Evolutionary conservation across 2,113 vertebrate species (phyloP).

Genomic region (Chamaea fasciata): DNA sequence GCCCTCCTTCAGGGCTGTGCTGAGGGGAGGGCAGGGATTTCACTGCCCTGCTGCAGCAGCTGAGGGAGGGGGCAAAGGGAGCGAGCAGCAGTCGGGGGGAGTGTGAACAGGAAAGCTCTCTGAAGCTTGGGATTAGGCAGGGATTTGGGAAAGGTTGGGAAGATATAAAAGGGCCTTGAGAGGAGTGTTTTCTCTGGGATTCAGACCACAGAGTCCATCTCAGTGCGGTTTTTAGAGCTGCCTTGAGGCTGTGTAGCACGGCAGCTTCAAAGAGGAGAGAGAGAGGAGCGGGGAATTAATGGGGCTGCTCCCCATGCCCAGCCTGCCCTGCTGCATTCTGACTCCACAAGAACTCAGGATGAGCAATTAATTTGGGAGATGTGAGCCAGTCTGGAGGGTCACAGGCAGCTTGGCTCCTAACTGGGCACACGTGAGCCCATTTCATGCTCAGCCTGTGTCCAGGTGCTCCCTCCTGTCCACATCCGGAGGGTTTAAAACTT

Average conservation of each 20-base stretch:
- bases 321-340: neutral
- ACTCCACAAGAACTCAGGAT: neutral
- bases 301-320: neutral
- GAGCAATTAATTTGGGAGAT: neutral
- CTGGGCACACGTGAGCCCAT: rapidly evolving
- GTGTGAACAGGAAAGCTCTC: neutral
- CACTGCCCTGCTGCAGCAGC: neutral
- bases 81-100: neutral
- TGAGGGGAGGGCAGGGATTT: neutral
- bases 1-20: neutral
- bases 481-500: neutral
- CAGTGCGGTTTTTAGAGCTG: neutral
- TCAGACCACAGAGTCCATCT: neutral
- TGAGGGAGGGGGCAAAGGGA: neutral
- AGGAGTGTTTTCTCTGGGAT: constrained; percentile 8
- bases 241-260: neutral
- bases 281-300: neutral
- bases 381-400: neutral
- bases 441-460: neutral
- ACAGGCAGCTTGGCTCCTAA: neutral
- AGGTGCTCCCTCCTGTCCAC: neutral
- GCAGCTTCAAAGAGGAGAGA: neutral
- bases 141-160: constrained; percentile 20
- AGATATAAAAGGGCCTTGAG: neutral
- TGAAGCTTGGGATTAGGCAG: neutral